phyloP scores from a whole-genome alignment of 2,797 vertebrate species.

The Podargus strigoides region DNA sequence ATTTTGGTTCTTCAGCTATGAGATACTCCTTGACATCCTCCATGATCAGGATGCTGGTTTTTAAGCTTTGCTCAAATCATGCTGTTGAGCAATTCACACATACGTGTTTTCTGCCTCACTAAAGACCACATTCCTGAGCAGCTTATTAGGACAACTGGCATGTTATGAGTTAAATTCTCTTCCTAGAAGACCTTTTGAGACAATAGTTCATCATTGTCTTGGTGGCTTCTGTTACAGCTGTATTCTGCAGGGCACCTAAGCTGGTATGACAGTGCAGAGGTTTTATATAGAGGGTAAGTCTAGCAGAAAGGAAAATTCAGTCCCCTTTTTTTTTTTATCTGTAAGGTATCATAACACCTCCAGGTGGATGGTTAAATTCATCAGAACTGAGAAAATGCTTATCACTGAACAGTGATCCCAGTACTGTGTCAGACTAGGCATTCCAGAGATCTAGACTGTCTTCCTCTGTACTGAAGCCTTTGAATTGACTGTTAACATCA shows the following conservation, averaged over 20 bases:
- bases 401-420: background rate
- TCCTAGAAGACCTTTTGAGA: background rate
- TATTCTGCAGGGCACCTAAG: background rate
- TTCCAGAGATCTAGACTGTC: background rate
- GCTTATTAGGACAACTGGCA: background rate
- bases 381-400: background rate
- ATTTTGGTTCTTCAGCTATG: background rate
- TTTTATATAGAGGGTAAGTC: background rate
- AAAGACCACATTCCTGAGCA: background rate
- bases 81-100: background rate
- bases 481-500: background rate
- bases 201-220: background rate
- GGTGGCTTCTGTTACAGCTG: background rate
- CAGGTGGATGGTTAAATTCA: background rate
- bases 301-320: background rate
- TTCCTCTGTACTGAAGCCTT: background rate
- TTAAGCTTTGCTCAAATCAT: background rate
- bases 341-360: background rate
- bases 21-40: background rate
- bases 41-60: background rate
- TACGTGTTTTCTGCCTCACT: background rate
- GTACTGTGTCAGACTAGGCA: background rate
- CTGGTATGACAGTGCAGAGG: background rate
- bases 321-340: background rate
- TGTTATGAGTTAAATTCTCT: background rate